Conservation (phyloP, 2,113 vertebrate genomes). For the Anarrhichthys ocellatus region DNA sequence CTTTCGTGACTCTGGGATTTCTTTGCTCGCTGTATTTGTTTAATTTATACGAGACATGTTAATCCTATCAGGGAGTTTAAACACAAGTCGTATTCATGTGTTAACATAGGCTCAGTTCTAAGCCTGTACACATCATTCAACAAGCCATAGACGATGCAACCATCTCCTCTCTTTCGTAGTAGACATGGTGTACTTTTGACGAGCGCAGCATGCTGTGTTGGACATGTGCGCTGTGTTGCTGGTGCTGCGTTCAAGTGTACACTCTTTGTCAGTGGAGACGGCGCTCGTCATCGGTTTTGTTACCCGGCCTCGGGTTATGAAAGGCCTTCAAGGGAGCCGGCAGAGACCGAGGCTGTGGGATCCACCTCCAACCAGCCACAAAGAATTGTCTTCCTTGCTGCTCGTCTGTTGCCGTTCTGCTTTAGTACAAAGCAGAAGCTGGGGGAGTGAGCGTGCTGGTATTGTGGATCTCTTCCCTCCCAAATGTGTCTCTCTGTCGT, state of each 20-base stretch:
- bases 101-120: neutral
- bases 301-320: conserved; percentile 60
- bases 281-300: conserved; percentile 58
- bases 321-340: conserved; percentile 56
- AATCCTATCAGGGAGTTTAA: conserved; percentile 47
- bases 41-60: conserved; percentile 19
- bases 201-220: conserved; percentile 11
- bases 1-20: conserved; percentile 51
- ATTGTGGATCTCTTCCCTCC: conserved; percentile 16
- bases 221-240: conserved; percentile 1
- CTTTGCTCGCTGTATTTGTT: conserved; percentile 12
- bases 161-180: neutral
- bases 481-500: conserved; percentile 3
- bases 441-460: conserved; percentile 24
- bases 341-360: conserved; percentile 19
- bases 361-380: conserved; percentile 42
- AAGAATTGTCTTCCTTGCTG: conserved; percentile 8
- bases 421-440: conserved; percentile 32
- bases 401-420: conserved; percentile 30
- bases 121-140: neutral
- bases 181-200: neutral
- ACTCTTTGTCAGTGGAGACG: conserved; percentile 49
- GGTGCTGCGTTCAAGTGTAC: conserved; percentile 26
- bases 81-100: conserved; percentile 1
- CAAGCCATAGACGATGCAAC: neutral